Percentiles rank a stretch among this genome's conserved stretches.
Evolutionary conservation across 2,888 invertebrate species (phyloP).

Genomic region (Teleiodes luculella): DNA sequence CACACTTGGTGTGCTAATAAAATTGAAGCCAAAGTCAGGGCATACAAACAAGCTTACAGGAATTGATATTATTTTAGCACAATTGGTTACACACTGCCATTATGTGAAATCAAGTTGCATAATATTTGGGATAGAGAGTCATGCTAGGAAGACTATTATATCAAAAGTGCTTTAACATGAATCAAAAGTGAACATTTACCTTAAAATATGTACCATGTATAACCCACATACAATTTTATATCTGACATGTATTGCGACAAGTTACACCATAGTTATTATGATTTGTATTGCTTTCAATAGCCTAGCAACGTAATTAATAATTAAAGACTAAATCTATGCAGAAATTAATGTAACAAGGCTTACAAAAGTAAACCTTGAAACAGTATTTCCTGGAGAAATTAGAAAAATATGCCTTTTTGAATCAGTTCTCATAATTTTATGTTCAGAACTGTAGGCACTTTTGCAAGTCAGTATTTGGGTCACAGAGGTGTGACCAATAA

Average conservation of each 20-base stretch:
- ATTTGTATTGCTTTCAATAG: slow-evolving; percentile 5
- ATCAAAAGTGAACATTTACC: background rate
- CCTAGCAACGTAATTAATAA: slow-evolving; percentile 7
- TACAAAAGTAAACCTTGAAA: background rate
- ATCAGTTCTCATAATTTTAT: background rate
- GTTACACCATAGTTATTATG: slow-evolving; percentile 11
- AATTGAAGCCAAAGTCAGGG: slow-evolving; percentile 38
- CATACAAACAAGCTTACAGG: slow-evolving; percentile 20
- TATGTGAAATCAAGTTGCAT: slow-evolving; percentile 3
- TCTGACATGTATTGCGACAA: background rate
- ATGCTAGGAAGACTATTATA: background rate
- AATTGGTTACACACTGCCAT: slow-evolving; percentile 31
- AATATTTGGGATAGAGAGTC: background rate
- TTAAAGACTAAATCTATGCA: background rate
- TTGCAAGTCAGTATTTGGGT: background rate
- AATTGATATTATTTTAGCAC: slow-evolving; percentile 24
- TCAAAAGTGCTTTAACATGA: background rate
- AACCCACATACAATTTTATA: slow-evolving; percentile 6
- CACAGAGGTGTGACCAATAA: background rate
- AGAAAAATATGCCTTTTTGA: background rate
- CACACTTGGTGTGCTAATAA: slow-evolving; percentile 50
- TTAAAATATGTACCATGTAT: background rate
- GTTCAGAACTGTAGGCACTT: slow-evolving; percentile 4
- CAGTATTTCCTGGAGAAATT: background rate
- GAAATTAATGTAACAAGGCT: slow-evolving; percentile 2